A percentile compares a stretch with the other conserved stretches of the same genome.
Conservation (phyloP, 2,888 invertebrate species). For the Epirrita christyi region DNA sequence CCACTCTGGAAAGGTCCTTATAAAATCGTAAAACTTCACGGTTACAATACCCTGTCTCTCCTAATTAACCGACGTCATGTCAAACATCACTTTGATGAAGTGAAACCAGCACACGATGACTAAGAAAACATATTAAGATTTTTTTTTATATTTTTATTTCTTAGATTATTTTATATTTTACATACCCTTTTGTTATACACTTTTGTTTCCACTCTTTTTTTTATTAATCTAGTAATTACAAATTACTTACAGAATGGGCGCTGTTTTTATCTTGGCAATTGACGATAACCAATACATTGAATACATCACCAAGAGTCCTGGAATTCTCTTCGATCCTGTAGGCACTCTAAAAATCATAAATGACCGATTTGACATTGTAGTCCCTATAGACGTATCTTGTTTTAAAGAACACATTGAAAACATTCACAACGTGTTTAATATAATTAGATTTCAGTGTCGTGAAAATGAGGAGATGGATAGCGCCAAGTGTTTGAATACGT, state of each 20-base stretch:
- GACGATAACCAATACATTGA: constrained; percentile 4
- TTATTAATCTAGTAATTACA: not conserved
- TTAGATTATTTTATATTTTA: too few relatives aligned
- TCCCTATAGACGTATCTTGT: constrained; percentile 4
- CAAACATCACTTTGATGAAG: constrained; percentile 7
- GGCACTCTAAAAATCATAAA: constrained; percentile 10
- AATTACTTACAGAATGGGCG: not conserved
- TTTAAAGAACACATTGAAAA: constrained; percentile 4
- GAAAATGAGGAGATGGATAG: constrained; percentile 1
- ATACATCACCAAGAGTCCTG: constrained; percentile 6
- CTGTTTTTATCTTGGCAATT: not conserved
- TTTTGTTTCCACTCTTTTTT: too few relatives aligned
- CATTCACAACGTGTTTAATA: not conserved
- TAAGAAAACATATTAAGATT: not conserved
- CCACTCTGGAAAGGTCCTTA: too few relatives aligned
- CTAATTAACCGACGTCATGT: constrained; percentile 18
- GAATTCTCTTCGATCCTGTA: constrained; percentile 7
- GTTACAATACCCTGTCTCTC: too few relatives aligned
- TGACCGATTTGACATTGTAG: constrained; percentile 3
- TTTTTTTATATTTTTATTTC: not conserved
- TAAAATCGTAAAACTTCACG: too few relatives aligned
- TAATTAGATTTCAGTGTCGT: not conserved
- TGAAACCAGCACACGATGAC: not conserved
- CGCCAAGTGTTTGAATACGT: not conserved
- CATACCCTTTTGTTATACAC: constrained; percentile 1